Evolutionary conservation across 2,888 invertebrate species (phyloP).

Genomic region (Creontiades dilutus): DNA sequence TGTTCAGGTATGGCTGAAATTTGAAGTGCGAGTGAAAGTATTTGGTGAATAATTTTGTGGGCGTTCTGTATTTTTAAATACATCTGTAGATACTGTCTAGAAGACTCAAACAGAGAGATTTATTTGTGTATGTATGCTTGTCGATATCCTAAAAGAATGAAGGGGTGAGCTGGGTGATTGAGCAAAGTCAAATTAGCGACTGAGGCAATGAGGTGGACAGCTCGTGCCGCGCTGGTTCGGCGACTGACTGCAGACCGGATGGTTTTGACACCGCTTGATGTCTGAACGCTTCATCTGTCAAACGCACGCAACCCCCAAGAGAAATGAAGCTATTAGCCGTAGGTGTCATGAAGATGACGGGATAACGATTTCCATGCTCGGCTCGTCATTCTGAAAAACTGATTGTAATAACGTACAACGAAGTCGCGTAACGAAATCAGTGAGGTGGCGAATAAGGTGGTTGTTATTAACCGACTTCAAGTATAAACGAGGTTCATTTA

Average conservation of each 20-base stretch:
- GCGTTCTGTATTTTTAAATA: no score
- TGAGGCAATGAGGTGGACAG: conserved; percentile 15
- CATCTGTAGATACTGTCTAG: no score
- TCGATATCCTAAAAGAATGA: no score
- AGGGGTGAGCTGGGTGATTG: background rate
- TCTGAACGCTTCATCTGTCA: conserved; percentile 31
- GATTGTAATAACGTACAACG: background rate
- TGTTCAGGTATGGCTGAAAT: no score
- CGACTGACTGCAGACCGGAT: background rate
- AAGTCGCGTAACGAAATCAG: background rate
- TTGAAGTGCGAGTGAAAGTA: no score
- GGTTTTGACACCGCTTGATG: conserved; percentile 36
- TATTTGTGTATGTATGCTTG: no score
- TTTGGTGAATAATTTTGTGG: no score
- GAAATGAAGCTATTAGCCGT: conserved; percentile 18
- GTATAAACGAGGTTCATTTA: no score
- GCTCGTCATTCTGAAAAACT: background rate
- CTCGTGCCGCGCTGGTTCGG: background rate
- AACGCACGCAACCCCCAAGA: conserved; percentile 11
- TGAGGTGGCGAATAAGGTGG: no score
- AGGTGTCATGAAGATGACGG: conserved; percentile 6
- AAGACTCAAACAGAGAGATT: no score
- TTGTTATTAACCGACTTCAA: no score
- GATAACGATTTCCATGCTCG: conserved; percentile 8
- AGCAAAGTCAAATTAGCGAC: conserved; percentile 6